Percentiles rank a stretch among this genome's conserved stretches.
Conservation (phyloP, 2,113 vertebrate species). For the Paramisgurnus dabryanus region DNA sequence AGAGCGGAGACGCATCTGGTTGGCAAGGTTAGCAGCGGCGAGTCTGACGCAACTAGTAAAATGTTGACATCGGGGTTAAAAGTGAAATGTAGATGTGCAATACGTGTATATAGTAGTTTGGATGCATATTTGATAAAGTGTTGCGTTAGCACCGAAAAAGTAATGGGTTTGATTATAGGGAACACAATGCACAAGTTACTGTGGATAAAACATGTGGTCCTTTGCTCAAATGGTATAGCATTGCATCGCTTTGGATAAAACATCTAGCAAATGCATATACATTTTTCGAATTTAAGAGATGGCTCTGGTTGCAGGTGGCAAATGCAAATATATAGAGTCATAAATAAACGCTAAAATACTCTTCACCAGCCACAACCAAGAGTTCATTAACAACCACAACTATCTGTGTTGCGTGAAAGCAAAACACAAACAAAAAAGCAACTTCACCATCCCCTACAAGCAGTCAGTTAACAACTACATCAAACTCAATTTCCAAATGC, state of each 20-base stretch:
- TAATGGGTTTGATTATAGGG: no score
- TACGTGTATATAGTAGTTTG: no score
- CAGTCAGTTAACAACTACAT: conserved; percentile 30
- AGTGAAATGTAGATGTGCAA: not conserved
- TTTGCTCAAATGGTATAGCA: no score
- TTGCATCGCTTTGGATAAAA: no score
- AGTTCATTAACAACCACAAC: no score
- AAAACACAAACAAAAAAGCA: not conserved
- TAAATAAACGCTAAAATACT: no score
- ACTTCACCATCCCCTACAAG: not conserved
- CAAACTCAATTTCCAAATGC: conserved; percentile 37
- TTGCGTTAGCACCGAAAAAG: no score
- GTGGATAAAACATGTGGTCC: no score
- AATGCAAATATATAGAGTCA: not conserved
- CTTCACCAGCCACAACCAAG: no score
- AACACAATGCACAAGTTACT: no score
- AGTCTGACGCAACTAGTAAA: not conserved
- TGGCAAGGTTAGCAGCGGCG: not conserved
- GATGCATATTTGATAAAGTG: not conserved
- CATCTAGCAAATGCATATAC: no score
- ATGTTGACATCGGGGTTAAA: not conserved
- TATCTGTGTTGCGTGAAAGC: no score
- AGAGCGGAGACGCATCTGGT: conserved; percentile 28
- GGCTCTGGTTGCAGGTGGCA: not conserved
- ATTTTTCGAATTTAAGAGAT: not conserved